phyloP scores from a whole-genome alignment of 1,140 invertebrate genomes.

The Drosophila dunni region DNA sequence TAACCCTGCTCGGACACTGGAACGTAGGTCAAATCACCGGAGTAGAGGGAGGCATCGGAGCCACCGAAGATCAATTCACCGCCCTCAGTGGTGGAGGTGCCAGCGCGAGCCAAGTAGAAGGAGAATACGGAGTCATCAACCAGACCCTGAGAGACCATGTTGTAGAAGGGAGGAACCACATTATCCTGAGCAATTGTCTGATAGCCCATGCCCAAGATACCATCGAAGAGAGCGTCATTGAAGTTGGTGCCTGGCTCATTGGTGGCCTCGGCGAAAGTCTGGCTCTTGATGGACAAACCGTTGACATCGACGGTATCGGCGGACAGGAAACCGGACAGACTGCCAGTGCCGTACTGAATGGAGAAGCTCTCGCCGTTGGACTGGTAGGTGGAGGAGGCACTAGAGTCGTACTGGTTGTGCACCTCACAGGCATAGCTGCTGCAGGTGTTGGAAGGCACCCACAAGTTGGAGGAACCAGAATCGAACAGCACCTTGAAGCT shows the following conservation, averaged over 20 bases:
- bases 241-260: slow-evolving; percentile 95
- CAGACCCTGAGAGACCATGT: slow-evolving; percentile 94
- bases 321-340: slow-evolving; percentile 96
- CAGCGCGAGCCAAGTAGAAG: slow-evolving; percentile 93
- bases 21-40: slow-evolving; percentile 71
- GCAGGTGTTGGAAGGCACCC: slow-evolving; percentile 98
- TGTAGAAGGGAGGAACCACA: slow-evolving; percentile 96
- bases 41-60: slow-evolving; percentile 63
- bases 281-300: slow-evolving; percentile 88
- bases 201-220: slow-evolving; percentile 97
- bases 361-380: slow-evolving; percentile 95
- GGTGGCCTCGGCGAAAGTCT: slow-evolving; percentile 99
- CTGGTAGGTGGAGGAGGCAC: slow-evolving; percentile 91
- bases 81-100: slow-evolving; percentile 79
- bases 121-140: slow-evolving; percentile 94
- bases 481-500: slow-evolving; percentile 98
- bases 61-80: slow-evolving; percentile 80
- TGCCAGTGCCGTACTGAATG: slow-evolving; percentile 98
- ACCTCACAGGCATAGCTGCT: slow-evolving; percentile 90
- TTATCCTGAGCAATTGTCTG: slow-evolving; percentile 94
- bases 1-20: slow-evolving; percentile 76
- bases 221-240: slow-evolving; percentile 97
- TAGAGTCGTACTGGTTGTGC: slow-evolving; percentile 95
- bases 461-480: slow-evolving; percentile 98
- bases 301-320: slow-evolving; percentile 92